phyloP scores from a whole-genome alignment of 2,888 invertebrate species.

The Tachystola acroxantha region DNA sequence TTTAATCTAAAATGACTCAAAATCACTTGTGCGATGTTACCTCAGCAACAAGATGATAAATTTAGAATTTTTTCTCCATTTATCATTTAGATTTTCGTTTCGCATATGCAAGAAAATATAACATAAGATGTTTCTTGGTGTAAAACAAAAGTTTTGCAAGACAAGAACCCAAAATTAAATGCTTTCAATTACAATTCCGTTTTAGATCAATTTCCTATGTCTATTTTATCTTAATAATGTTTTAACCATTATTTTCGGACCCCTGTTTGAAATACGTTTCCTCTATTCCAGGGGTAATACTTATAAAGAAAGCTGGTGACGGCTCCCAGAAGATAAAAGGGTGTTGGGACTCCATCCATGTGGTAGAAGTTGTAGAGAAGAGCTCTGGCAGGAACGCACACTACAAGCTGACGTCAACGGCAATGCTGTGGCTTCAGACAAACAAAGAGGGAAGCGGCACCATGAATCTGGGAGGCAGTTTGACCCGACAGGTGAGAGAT shows the following conservation, averaged over 20 bases:
- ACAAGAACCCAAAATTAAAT: too few species aligned
- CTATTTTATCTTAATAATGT: too few species aligned
- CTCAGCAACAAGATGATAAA: too few species aligned
- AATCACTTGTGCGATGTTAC: too few species aligned
- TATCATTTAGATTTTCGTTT: too few species aligned
- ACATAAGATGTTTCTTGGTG: too few species aligned
- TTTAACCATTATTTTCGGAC: neutral
- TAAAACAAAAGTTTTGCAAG: too few species aligned
- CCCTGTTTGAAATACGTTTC: slow-evolving; percentile 1
- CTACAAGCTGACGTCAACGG: slow-evolving; percentile 99
- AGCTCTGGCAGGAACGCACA: slow-evolving; percentile 95
- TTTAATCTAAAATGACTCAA: too few species aligned
- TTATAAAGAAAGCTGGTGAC: slow-evolving; percentile 99
- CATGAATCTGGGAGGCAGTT: slow-evolving; percentile 99
- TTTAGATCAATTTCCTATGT: too few species aligned
- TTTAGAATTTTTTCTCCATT: too few species aligned
- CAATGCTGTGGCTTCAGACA: slow-evolving; percentile 99
- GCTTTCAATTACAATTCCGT: too few species aligned
- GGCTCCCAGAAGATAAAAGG: slow-evolving; percentile 99
- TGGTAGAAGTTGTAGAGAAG: slow-evolving; percentile 98
- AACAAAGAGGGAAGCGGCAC: slow-evolving; percentile 97
- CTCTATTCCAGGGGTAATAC: slow-evolving; percentile 87
- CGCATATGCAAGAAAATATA: too few species aligned
- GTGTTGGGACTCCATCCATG: slow-evolving; percentile 99
- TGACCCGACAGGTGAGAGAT: slow-evolving; percentile 91